phyloP scores from a whole-genome alignment of 2,113 vertebrate species.

The Colius striatus region DNA sequence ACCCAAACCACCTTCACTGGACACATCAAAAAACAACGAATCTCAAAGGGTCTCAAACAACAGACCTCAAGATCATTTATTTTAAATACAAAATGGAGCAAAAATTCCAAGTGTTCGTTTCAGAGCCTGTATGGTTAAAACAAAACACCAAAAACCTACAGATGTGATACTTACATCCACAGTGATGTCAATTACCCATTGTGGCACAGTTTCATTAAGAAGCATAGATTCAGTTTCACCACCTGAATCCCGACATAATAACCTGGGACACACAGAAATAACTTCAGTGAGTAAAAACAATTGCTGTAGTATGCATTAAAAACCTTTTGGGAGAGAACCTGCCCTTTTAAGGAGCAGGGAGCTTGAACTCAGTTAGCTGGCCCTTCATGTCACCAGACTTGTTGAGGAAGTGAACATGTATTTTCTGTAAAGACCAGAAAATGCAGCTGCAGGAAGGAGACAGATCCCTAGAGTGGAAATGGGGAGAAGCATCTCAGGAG shows the following conservation, averaged over 20 bases:
- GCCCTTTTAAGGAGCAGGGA: not conserved
- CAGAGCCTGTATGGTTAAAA: not conserved
- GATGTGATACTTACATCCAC: constrained; percentile 89
- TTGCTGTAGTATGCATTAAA: not conserved
- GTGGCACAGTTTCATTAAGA: constrained; percentile 96
- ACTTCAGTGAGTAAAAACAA: not conserved
- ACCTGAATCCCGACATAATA: constrained; percentile 95
- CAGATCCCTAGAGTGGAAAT: not conserved
- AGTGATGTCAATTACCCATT: constrained; percentile 99
- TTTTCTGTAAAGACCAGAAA: not conserved
- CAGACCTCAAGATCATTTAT: not conserved
- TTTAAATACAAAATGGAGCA: not conserved
- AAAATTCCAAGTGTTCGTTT: not conserved
- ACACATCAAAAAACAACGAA: not conserved
- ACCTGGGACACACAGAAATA: constrained; percentile 73
- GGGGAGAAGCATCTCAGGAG: not conserved
- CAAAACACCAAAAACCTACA: not conserved
- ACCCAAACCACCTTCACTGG: not conserved
- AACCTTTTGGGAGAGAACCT: not conserved
- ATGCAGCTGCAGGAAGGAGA: not conserved
- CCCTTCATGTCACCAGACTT: not conserved
- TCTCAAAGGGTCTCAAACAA: not conserved
- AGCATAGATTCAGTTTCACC: constrained; percentile 99
- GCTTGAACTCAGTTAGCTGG: not conserved
- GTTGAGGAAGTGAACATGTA: not conserved